phyloP scores from a whole-genome alignment of 2,888 invertebrate genomes.

The Vesta saturnalis region DNA sequence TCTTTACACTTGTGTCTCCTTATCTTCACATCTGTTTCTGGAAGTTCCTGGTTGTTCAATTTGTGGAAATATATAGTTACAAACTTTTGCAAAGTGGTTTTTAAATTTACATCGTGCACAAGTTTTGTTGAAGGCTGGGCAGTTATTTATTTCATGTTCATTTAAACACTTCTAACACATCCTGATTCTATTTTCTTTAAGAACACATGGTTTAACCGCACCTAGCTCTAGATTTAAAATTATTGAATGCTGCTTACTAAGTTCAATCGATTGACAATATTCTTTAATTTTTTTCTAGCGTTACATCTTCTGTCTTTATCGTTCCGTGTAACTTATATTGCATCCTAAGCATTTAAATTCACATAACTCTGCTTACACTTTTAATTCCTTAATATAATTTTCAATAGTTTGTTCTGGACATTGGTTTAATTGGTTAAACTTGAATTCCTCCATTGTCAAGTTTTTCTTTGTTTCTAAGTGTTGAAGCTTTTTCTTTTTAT shows the following conservation, averaged over 20 bases:
- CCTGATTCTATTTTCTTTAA: too few species aligned
- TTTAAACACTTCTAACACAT: too few species aligned
- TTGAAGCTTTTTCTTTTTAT: not conserved
- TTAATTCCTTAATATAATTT: not conserved
- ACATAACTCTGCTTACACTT: too few species aligned
- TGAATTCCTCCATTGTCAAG: too few species aligned
- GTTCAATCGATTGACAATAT: not conserved
- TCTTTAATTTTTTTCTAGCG: not conserved
- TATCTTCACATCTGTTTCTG: not conserved
- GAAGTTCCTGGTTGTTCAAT: too few species aligned
- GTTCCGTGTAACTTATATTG: not conserved
- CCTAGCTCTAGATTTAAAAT: not conserved
- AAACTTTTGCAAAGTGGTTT: not conserved
- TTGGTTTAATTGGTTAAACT: not conserved
- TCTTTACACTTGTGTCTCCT: too few species aligned
- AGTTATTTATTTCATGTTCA: too few species aligned
- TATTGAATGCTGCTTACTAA: not conserved
- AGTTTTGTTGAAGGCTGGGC: too few species aligned
- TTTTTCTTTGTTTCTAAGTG: not conserved
- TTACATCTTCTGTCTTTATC: not conserved
- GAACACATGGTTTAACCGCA: not conserved
- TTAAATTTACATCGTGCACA: not conserved
- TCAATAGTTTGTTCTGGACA: not conserved
- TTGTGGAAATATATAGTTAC: not conserved
- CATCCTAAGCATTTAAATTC: too few species aligned